These are phyloP conservation scores for Agraylea sexmaculata DNA, from an alignment of 1,140 invertebrate genomes.

Conservation along the genomic window DNA sequence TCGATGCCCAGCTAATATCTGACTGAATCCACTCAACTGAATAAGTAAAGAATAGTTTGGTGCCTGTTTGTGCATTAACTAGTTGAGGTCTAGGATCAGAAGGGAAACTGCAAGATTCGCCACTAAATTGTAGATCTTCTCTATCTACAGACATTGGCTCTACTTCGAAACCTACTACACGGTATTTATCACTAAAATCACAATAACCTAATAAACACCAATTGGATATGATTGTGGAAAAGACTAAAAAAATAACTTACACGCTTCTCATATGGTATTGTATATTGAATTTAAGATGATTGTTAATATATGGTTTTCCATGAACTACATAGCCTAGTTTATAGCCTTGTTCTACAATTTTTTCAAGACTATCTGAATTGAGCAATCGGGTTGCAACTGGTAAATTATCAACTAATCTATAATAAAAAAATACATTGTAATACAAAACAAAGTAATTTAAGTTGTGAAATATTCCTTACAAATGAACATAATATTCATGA, in stretches of 20 bases:
- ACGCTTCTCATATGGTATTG: conserved; percentile 78
- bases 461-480: conserved; percentile 52
- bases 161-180: conserved; percentile 96
- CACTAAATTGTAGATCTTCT: conserved; percentile 52
- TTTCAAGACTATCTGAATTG: conserved; percentile 62
- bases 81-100: conserved; percentile 52
- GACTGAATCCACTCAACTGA: conserved; percentile 88
- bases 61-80: conserved; percentile 60
- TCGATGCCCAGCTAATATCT: conserved; percentile 86
- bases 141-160: conserved; percentile 63
- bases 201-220: conserved; percentile 15
- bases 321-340: conserved; percentile 71
- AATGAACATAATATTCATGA: conserved; percentile 92
- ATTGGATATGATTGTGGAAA: neutral
- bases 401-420: conserved; percentile 89
- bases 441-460: conserved; percentile 5
- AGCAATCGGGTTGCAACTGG: conserved; percentile 82
- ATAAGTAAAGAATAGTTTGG: conserved; percentile 81
- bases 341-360: conserved; percentile 90
- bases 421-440: conserved; percentile 25
- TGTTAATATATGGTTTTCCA: conserved; percentile 78
- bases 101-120: conserved; percentile 54
- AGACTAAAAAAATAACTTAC: conserved; percentile 31
- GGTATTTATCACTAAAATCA: conserved; percentile 57
- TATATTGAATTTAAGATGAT: conserved; percentile 84